Base-by-base conservation (phyloP, 2,888 invertebrate species). In the Electrophaes corylata region DNA sequence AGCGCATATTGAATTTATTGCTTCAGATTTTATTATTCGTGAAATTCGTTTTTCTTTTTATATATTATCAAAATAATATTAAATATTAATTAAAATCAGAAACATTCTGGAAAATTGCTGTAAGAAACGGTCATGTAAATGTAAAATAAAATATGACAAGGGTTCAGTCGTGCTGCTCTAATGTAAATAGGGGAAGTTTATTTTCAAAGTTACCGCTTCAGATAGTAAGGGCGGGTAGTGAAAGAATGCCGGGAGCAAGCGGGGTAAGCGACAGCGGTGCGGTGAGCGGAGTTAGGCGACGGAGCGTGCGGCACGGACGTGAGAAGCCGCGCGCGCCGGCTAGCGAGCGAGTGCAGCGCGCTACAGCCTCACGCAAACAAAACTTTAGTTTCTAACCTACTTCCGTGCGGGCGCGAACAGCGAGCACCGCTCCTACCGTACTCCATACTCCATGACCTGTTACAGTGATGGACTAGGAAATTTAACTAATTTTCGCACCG, bases 351-450 rank as follows among this genome's bases (percentile, higher is more conserved):
- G 79, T 84, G 86, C 86, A 88, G 80, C 86, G 83, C 83, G 85
- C 81, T 87, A 87, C 91, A 91, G 90, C 91, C 90, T 91, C 91
- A 89, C 91, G 88, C 91, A 88, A 91, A 91, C 91, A 89, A 91
- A 91, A 91, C 88, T 91, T 91, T 91, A 91, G 91, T 91, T 88
- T 88, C 78, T 91, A 91, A 91, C 91, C 91, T 91, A 91, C 91
- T 91, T 91, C 91, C 91, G 91, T 84, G 88, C 91, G 90, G 84
- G 90, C 86, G 88, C 89, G 89, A 86, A 85, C 85, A 81, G 87
- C 84, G 53, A 54, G 79, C 81, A 79, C 72, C 81, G 80, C 77
- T 76, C 72, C 69, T 64, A 46, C 14, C 67, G 73, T 73, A 68
- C 73, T 62, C 73, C 72, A 70, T 71, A 72, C 78, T 77, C 69